These are phyloP conservation scores for Mythimna pallens DNA, from an alignment of 2,888 invertebrate species.

Conservation along the genomic window DNA sequence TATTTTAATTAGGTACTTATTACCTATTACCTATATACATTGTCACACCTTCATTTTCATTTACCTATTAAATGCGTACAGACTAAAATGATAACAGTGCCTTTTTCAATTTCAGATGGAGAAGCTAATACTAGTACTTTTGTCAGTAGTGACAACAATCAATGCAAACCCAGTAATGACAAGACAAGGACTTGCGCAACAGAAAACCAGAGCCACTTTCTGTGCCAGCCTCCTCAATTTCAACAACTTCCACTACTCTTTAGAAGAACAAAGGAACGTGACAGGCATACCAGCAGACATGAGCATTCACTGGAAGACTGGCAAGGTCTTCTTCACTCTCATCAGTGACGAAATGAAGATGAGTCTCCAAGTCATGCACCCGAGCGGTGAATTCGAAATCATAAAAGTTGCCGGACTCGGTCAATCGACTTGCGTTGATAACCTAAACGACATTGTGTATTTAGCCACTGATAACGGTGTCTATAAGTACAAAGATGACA, in stretches of 20 bases:
- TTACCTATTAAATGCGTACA: background rate
- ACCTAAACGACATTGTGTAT: constrained; percentile 86
- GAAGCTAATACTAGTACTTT: constrained; percentile 63
- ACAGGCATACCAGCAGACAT: constrained; percentile 86
- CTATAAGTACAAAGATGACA: constrained; percentile 84
- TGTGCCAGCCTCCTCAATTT: constrained; percentile 77
- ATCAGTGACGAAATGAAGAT: constrained; percentile 86
- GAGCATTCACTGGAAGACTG: constrained; percentile 85
- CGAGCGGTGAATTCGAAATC: constrained; percentile 77
- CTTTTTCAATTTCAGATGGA: constrained; percentile 76
- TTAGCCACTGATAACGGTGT: constrained; percentile 87
- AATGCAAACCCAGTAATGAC: constrained; percentile 77
- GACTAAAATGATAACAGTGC: background rate
- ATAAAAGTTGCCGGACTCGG: constrained; percentile 85
- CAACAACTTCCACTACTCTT: constrained; percentile 79
- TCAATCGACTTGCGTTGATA: constrained; percentile 86
- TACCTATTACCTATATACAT: background rate
- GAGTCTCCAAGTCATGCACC: constrained; percentile 79
- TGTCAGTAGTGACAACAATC: constrained; percentile 66
- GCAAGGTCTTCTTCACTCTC: constrained; percentile 82
- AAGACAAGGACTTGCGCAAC: constrained; percentile 70
- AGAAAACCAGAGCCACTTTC: constrained; percentile 69
- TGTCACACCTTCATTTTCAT: background rate
- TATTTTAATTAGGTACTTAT: background rate
- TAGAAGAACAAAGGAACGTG: constrained; percentile 74